phyloP scores from a whole-genome alignment of 2,113 vertebrate species.

The Melospiza melodia region DNA sequence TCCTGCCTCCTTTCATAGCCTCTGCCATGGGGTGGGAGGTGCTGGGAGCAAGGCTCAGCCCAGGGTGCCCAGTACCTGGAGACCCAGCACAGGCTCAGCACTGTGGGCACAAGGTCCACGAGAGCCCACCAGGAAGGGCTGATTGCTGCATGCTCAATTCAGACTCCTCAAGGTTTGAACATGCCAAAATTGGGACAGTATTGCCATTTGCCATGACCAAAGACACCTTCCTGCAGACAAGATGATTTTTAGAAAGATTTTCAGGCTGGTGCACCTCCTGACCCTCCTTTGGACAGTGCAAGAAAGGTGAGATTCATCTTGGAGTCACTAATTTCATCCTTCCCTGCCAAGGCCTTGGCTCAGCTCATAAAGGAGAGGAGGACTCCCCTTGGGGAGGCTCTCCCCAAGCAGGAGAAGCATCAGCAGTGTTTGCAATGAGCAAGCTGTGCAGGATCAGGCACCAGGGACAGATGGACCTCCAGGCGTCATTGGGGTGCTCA shows the following conservation, averaged over 20 bases:
- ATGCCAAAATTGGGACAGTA: not conserved
- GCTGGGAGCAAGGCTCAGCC: fast-evolving
- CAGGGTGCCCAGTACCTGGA: not conserved
- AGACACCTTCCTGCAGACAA: not conserved
- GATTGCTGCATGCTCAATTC: not conserved
- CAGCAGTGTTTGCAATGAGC: not conserved
- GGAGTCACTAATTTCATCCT: not conserved
- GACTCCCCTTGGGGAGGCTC: not conserved
- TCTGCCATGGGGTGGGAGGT: not conserved
- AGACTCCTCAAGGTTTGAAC: not conserved
- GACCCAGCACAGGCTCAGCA: not conserved
- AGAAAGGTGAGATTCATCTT: not conserved
- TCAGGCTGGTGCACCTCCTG: not conserved
- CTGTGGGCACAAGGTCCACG: not conserved
- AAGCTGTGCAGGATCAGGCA: not conserved
- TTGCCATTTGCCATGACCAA: not conserved
- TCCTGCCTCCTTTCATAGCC: not conserved
- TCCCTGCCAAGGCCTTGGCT: not conserved
- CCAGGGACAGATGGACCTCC: not conserved
- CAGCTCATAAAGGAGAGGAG: not conserved
- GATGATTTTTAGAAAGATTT: not conserved
- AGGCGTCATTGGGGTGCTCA: not conserved
- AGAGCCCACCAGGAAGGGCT: not conserved
- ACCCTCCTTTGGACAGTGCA: not conserved
- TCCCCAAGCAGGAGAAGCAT: not conserved